These are phyloP conservation scores for Idaea dimidiata DNA, from an alignment of 2,888 invertebrate species.

Conservation along the genomic window DNA sequence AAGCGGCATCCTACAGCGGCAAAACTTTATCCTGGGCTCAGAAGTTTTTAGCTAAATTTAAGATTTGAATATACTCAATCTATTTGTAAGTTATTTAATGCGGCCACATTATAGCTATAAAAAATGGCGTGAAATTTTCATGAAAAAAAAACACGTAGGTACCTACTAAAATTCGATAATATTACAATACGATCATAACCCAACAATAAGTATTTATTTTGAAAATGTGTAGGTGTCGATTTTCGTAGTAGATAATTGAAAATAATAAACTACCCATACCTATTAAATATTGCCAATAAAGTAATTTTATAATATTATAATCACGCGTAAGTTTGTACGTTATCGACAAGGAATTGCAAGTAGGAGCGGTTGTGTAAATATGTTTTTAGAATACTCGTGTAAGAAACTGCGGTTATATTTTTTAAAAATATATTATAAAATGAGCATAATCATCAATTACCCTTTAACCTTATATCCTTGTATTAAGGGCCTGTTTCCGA, in stretches of 20 bases:
- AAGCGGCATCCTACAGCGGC: too few species aligned
- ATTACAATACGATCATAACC: too few species aligned
- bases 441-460: slow-evolving; percentile 23
- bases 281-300: slow-evolving; percentile 3
- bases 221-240: background rate
- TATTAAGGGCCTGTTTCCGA: slow-evolving; percentile 3
- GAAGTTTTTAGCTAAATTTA: background rate
- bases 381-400: slow-evolving; percentile 38
- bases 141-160: background rate
- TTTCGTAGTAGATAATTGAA: slow-evolving; percentile 12
- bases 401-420: slow-evolving; percentile 63
- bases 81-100: background rate
- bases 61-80: background rate
- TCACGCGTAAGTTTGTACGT: background rate
- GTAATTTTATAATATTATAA: slow-evolving; percentile 3
- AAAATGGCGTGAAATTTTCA: background rate
- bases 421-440: slow-evolving; percentile 60
- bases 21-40: background rate
- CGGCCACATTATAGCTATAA: background rate
- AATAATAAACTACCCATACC: slow-evolving; percentile 15
- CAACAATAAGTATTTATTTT: background rate
- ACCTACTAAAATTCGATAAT: background rate
- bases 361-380: slow-evolving; percentile 62
- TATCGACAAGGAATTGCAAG: slow-evolving; percentile 8
- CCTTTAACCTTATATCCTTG: slow-evolving; percentile 25